Evolutionary conservation across 2,113 vertebrate genomes (phyloP), one percentile per base, ranked within the genome.

Genomic region (Odocoileus virginianus): DNA sequence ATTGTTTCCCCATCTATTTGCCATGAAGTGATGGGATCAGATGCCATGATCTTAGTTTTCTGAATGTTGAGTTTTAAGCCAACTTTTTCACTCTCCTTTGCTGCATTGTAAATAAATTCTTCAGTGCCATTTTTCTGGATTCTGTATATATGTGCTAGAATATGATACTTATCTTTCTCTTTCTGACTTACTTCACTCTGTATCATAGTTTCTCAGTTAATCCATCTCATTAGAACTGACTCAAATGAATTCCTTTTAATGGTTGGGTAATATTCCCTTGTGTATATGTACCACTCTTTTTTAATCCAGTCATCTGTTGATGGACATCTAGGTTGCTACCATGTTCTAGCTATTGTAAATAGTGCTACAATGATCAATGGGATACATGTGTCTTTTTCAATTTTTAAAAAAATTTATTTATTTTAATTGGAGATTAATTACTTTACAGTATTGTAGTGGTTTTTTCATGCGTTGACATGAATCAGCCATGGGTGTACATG

Each of bases 101-200:
- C 67, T 74, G 67, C 67, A 36, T 40, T 74, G 19, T 40, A 74
- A 12, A 40, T 40, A 74, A 74, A 74, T 40, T 74, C 9, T 6
- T 74, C 11, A 74, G 36, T 74, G 19, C 19, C 21, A 13, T 40
- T 40, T 74, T 74, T 40, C n/a, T 74, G 25, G 36, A 40, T 74
- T 13, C 21, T 40, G 11, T 74, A 40, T 74, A 74, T 25, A 40
- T 74, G 21, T 25, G 21, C 36, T 74, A 74, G 36, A 21, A 71
- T 67, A 67, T 0, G 0, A 71, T 74, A 74, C 40, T 40, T 40
- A 25, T 40, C 21, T 6, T 74, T 25, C 36, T 74, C 5, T 4
- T 74, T 57, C 21, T 74, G 36, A 74, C 4, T 71, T 74, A 74
- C 36, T 40, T 25, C 36, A 74, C 21, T 40, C 11, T 74, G 67